Evolutionary conservation across 1,140 invertebrate genomes (phyloP).

Genomic region (Uloborus diversus): DNA sequence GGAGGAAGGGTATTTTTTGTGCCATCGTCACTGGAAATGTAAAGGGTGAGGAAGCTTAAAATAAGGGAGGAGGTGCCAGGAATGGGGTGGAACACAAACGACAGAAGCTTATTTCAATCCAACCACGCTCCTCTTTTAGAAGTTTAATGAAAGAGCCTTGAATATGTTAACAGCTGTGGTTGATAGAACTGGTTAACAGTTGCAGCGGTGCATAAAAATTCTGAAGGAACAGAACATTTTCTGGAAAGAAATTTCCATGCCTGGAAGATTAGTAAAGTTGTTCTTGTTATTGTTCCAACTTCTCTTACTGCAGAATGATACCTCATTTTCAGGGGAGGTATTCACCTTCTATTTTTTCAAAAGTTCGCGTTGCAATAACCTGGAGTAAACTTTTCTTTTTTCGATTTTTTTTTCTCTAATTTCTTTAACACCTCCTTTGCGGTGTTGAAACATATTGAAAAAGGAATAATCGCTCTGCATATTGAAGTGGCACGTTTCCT

Average conservation of each 20-base stretch:
- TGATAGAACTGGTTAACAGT: slow-evolving; percentile 54
- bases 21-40: slow-evolving; percentile 4
- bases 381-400: slow-evolving; percentile 4
- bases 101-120: slow-evolving; percentile 13
- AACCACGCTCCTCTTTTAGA: slow-evolving; percentile 13
- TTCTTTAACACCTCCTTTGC: neutral
- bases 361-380: slow-evolving; percentile 41
- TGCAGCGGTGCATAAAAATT: slow-evolving; percentile 46
- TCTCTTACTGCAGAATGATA: neutral
- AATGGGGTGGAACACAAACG: neutral
- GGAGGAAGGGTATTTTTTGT: neutral
- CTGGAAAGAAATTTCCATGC: slow-evolving; percentile 23
- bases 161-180: slow-evolving; percentile 49
- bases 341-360: slow-evolving; percentile 38
- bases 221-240: slow-evolving; percentile 17
- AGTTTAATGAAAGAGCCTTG: slow-evolving; percentile 46
- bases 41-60: slow-evolving; percentile 8
- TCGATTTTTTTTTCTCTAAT: neutral
- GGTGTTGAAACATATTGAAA: slow-evolving; percentile 23
- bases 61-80: neutral
- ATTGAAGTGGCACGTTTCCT: too few relatives aligned
- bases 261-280: slow-evolving; percentile 35
- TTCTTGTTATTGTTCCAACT: slow-evolving; percentile 33
- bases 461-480: slow-evolving; percentile 25
- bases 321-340: slow-evolving; percentile 33